phyloP scores from a whole-genome alignment of 1,140 invertebrate genomes.

The Meloidogyne floridensis region DNA sequence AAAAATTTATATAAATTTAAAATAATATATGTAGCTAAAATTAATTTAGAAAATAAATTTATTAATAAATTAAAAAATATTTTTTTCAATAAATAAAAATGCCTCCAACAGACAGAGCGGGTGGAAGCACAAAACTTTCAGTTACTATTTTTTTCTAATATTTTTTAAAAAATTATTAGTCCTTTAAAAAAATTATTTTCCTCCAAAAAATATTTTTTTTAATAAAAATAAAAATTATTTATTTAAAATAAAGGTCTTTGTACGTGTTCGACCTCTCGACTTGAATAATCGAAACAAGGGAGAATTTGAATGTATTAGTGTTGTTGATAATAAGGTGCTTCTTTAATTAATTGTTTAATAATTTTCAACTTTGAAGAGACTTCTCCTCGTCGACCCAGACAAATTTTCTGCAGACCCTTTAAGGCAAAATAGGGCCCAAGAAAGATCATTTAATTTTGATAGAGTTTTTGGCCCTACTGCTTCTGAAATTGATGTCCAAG shows the following conservation, averaged over 20 bases:
- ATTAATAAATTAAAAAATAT: too few relatives aligned
- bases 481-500: slow-evolving; percentile 80
- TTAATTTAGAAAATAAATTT: too few relatives aligned
- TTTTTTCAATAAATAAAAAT: not conserved
- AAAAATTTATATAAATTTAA: too few relatives aligned
- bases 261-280: slow-evolving; percentile 70
- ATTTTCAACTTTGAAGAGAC: not conserved
- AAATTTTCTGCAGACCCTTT: slow-evolving; percentile 72
- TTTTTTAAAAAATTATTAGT: not conserved
- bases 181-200: not conserved
- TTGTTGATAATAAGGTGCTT: slow-evolving; percentile 68
- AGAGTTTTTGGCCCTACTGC: slow-evolving; percentile 74
- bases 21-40: too few relatives aligned
- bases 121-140: not conserved
- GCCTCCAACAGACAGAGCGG: not conserved
- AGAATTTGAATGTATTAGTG: slow-evolving; percentile 68
- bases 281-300: slow-evolving; percentile 68
- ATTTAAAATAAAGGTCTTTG: slow-evolving; percentile 69
- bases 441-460: slow-evolving; percentile 84
- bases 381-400: slow-evolving; percentile 74
- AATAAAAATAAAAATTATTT: not conserved
- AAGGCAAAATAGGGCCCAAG: slow-evolving; percentile 73
- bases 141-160: not conserved
- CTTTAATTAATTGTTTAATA: too few relatives aligned
- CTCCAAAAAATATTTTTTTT: not conserved